These are phyloP conservation scores for Strigamia crassipes DNA, from an alignment of 2,888 invertebrate species.

Conservation along the genomic window DNA sequence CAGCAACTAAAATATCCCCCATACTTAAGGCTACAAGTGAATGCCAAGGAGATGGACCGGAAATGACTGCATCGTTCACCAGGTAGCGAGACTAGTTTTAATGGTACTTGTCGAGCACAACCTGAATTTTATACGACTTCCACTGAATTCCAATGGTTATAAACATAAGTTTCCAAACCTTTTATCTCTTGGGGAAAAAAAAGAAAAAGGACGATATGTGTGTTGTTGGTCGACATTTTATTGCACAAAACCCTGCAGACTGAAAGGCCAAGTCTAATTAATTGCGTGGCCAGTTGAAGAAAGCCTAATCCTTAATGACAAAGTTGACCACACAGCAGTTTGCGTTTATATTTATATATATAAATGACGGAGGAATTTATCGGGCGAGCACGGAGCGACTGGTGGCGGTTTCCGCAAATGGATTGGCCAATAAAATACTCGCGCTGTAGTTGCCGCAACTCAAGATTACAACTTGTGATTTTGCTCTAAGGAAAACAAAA, in stretches of 20 bases:
- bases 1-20: neutral
- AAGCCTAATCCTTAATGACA: conserved; percentile 35
- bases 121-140: neutral
- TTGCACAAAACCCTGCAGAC: neutral
- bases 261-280: conserved; percentile 37
- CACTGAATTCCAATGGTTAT: conserved; percentile 42
- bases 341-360: conserved; percentile 38
- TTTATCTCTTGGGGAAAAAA: neutral
- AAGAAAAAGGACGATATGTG: neutral
- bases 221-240: conserved; percentile 18
- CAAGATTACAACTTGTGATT: conserved; percentile 37
- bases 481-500: conserved; percentile 38
- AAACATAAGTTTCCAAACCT: conserved; percentile 39
- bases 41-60: conserved; percentile 38
- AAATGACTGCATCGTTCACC: conserved; percentile 41
- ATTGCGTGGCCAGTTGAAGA: conserved; percentile 27
- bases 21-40: conserved; percentile 28
- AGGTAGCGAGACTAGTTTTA: conserved; percentile 27
- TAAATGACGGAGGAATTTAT: conserved; percentile 34
- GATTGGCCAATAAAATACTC: conserved; percentile 33
- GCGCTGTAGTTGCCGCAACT: conserved; percentile 30
- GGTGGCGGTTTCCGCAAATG: conserved; percentile 35
- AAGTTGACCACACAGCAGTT: conserved; percentile 31
- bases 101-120: conserved; percentile 24
- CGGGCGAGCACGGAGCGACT: conserved; percentile 22